Base-by-base conservation (phyloP, 2,113 vertebrate genomes). In the Oenanthe melanoleuca region DNA sequence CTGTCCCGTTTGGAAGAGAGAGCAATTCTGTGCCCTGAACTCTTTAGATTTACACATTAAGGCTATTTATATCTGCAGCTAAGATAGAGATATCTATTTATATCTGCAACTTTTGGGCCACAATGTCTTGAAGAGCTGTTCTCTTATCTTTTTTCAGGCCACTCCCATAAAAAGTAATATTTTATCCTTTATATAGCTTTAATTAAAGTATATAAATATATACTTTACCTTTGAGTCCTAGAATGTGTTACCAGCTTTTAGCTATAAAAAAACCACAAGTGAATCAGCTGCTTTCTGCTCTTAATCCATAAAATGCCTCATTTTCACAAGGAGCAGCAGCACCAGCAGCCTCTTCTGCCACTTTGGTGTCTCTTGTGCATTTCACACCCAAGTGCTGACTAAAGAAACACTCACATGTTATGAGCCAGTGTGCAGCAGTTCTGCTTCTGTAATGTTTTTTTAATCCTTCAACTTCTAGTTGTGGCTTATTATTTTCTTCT, bases 1-100 rank as follows among this genome's bases (percentile, higher is more conserved):
- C 40, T 49, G 24, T 9, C 2, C 5, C 2, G 0, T 59, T 34
- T 56, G n/a, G 31, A 60, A 52, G 8, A 52, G 8, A 42, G 29
- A 28, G 40, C 11, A 40, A 1, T 65, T 86, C 59, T 57, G 20
- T 53, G 29, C 28, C 28, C 38, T 38, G 7, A 19, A 47, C 49
- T 49, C 44, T 61, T 70, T 56, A 44, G 21, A 31, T 74, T 74
- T 66, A 55, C 23, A 55, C 34, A 55, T 47, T 63, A 50, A 75
- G 59, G 31, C 16, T 82, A 9, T 11, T 72, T 40, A 1, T 12
- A n/a, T 19, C n/a, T 81, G 37, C 29, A 75, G 2, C 4, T 14
- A 49, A 55, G 50, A 40, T 40, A 40, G 40, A 42, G 40, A 15
- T 42, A 42, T 42, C 16, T 82, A 9, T 11, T 72, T 40, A 1